Conservation (phyloP, 2,888 invertebrate genomes). For the Netelia inedita region DNA sequence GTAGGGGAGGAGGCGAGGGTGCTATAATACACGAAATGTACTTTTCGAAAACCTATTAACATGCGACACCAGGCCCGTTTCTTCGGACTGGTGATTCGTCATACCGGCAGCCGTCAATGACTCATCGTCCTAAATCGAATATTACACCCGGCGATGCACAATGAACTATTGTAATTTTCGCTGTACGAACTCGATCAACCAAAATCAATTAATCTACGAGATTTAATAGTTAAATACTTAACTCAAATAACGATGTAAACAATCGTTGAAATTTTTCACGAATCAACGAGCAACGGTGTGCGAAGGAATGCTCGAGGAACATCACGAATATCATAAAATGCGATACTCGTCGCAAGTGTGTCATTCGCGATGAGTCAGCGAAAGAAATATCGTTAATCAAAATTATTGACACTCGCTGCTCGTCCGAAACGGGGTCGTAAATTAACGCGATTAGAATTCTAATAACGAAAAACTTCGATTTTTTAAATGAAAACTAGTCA, state of each 20-base stretch:
- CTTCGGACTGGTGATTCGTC: constrained; percentile 35
- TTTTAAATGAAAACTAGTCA: constrained; percentile 21
- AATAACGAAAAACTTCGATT: constrained; percentile 29
- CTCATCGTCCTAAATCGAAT: constrained; percentile 35
- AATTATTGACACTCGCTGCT: not conserved
- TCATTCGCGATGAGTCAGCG: constrained; percentile 31
- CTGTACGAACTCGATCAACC: constrained; percentile 21
- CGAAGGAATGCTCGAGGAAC: too few relatives aligned
- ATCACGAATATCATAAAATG: too few relatives aligned
- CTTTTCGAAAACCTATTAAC: constrained; percentile 52
- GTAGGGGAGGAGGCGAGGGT: not conserved
- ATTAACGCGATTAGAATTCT: constrained; percentile 16
- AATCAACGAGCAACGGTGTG: too few relatives aligned
- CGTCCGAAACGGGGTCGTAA: too few relatives aligned
- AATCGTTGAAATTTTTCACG: too few relatives aligned
- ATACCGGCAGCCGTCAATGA: constrained; percentile 34
- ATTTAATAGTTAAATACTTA: not conserved
- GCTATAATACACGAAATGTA: constrained; percentile 37
- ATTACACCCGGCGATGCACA: constrained; percentile 14
- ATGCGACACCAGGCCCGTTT: constrained; percentile 41
- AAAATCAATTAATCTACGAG: constrained; percentile 13
- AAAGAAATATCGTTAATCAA: constrained; percentile 6
- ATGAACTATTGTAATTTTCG: constrained; percentile 51
- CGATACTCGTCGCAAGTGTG: too few relatives aligned
- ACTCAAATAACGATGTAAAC: too few relatives aligned